Percentiles rank a stretch among this genome's conserved stretches.
phyloP scores from a whole-genome alignment of 2,888 invertebrate species.

The Noctua janthe region DNA sequence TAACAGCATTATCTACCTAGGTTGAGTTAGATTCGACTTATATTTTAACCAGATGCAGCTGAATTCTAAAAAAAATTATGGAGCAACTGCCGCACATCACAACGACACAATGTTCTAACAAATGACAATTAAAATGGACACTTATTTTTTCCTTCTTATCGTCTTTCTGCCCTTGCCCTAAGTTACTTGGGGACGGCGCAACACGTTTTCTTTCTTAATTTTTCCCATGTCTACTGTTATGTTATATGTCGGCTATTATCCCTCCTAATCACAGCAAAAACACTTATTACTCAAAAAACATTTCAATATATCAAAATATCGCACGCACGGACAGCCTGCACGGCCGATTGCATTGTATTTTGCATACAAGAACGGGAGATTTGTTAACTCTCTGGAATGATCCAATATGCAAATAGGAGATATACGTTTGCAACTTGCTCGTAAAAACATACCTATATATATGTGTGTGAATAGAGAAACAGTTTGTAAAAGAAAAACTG shows the following conservation, averaged over 20 bases:
- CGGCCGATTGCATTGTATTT: constrained; percentile 57
- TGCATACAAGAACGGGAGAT: constrained; percentile 69
- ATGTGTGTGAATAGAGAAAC: constrained; percentile 39
- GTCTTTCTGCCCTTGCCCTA: no score
- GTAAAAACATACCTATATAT: constrained; percentile 8
- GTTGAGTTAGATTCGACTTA: not conserved
- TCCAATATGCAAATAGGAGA: constrained; percentile 75
- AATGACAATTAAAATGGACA: not conserved
- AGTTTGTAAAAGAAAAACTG: constrained; percentile 56
- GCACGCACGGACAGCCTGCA: constrained; percentile 41
- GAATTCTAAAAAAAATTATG: not conserved
- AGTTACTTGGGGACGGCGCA: not conserved
- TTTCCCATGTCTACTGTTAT: no score
- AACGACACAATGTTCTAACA: not conserved
- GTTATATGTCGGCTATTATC: not conserved
- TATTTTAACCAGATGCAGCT: not conserved
- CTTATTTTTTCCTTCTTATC: not conserved
- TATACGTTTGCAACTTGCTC: constrained; percentile 50
- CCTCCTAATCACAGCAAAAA: not conserved
- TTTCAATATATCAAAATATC: constrained; percentile 36
- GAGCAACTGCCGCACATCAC: not conserved
- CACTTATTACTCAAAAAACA: constrained; percentile 11
- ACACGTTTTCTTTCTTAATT: not conserved
- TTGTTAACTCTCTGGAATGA: constrained; percentile 77
- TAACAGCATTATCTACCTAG: not conserved